Base-by-base conservation (phyloP, 2,888 invertebrate genomes). In the Thera obeliscata region DNA sequence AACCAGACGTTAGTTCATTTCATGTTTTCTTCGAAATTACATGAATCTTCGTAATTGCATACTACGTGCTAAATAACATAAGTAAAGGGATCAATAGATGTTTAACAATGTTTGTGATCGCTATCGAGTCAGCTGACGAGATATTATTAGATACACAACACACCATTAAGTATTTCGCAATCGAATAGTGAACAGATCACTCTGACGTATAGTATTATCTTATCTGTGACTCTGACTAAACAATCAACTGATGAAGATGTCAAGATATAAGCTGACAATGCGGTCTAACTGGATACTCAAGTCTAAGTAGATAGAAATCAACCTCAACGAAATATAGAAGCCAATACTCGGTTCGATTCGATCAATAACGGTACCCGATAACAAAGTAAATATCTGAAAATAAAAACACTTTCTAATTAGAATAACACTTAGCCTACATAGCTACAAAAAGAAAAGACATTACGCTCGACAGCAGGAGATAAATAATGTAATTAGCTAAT, bases 111-210 rank as follows among this genome's bases (percentile, higher is more conserved):
- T 3, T 54, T 35, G 35, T 54, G 54, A 52, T 41, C 43, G 5
- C 7, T 41, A 46, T 46, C 43, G 9, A 7, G 43, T 46, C 50
- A 59, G 73, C 80, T 85, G 88, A 86, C 84, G 71, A 76, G 80
- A 76, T 77, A 79, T 77, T 79, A 75, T 77, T 76, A 22, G 22
- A 22, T 22, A 22, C 22, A 22, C 22, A 81, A 83, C 77, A 82
- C 78, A 81, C 84, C 82, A 84, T 87, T 86, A 86, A 81, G 75
- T 81, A 80, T 81, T 82, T 79, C 80, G 82, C 83, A 83, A 85
- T 82, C 74, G 76, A 76, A 77, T 77, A 75, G 72, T 75, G 66
- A 75, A 77, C 70, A 69, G 74, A 78, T 80, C 76, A 81, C 76
- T 43, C 77, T 77, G 72, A 77, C 72, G n/a, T n/a, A n/a, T n/a